Conservation (phyloP, 2,797 vertebrate species). For the Loriculus beryllinus region DNA sequence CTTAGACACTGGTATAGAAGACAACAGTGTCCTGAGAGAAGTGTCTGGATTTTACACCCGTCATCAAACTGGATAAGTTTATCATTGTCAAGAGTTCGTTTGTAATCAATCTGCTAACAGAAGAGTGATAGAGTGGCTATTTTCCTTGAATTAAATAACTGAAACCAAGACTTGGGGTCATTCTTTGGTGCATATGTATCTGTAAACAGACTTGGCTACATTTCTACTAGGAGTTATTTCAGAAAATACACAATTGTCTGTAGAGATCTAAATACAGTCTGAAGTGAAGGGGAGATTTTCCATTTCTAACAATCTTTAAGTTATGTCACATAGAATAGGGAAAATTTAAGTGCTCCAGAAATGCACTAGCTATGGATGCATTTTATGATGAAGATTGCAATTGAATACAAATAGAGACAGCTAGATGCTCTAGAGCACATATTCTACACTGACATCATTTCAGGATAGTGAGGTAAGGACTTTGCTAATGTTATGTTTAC, state of each 20-base stretch:
- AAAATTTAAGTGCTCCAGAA: not conserved
- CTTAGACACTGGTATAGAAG: not conserved
- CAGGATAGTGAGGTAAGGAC: not conserved
- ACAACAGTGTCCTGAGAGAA: not conserved
- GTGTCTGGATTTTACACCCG: not conserved
- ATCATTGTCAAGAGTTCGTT: not conserved
- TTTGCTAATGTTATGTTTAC: not conserved
- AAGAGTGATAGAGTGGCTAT: not conserved
- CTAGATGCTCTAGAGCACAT: not conserved
- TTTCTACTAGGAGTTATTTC: not conserved
- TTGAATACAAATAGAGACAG: not conserved
- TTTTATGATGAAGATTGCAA: not conserved
- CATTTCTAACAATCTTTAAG: not conserved
- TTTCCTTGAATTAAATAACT: constrained; percentile 15
- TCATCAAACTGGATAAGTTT: constrained; percentile 1
- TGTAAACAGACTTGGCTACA: not conserved
- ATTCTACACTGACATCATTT: not conserved
- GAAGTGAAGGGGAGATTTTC: not conserved
- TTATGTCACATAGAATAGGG: not conserved
- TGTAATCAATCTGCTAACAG: not conserved
- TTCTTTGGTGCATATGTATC: not conserved
- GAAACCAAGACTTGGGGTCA: not conserved
- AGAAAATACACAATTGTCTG: not conserved
- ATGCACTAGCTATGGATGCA: not conserved
- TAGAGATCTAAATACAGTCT: not conserved